Percentiles rank a stretch among this genome's conserved stretches.
phyloP scores from a whole-genome alignment of 2,888 invertebrate species.

The Hirtodrosophila trivittata region DNA sequence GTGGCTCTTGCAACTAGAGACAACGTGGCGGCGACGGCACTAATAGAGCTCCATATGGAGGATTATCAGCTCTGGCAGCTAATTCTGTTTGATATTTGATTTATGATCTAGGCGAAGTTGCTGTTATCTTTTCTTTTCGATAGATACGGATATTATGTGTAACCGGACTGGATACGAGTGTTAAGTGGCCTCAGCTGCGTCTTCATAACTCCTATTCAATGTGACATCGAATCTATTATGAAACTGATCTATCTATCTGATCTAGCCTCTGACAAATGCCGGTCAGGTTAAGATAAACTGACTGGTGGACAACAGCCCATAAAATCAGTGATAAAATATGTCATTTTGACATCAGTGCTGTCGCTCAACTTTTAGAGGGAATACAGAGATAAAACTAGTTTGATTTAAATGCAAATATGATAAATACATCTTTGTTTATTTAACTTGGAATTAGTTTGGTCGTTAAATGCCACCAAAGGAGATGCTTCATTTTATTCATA shows the following conservation, averaged over 20 bases:
- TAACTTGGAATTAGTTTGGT: no score
- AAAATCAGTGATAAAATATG: not conserved
- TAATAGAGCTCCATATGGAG: constrained; percentile 7
- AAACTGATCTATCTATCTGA: constrained; percentile 74
- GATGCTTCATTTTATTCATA: no score
- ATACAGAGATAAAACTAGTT: no score
- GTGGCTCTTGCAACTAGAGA: constrained; percentile 44
- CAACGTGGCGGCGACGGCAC: constrained; percentile 44
- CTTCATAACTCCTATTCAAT: constrained; percentile 59
- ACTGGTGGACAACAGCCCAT: constrained; percentile 19
- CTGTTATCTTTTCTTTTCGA: no score
- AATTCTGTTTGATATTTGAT: constrained; percentile 57
- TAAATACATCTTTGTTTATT: no score
- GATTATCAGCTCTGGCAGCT: constrained; percentile 51
- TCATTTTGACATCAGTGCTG: not conserved
- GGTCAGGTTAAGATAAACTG: constrained; percentile 56
- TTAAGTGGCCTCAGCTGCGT: not conserved
- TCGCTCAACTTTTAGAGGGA: no score
- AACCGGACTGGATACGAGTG: constrained; percentile 1
- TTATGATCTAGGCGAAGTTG: constrained; percentile 46
- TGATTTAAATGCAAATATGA: no score
- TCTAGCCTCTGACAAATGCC: constrained; percentile 63
- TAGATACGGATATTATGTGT: not conserved
- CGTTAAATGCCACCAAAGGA: no score
- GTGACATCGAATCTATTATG: constrained; percentile 71